These are phyloP conservation scores for Iselma pallidipennis DNA, from an alignment of 2,888 invertebrate genomes.

Conservation along the genomic window DNA sequence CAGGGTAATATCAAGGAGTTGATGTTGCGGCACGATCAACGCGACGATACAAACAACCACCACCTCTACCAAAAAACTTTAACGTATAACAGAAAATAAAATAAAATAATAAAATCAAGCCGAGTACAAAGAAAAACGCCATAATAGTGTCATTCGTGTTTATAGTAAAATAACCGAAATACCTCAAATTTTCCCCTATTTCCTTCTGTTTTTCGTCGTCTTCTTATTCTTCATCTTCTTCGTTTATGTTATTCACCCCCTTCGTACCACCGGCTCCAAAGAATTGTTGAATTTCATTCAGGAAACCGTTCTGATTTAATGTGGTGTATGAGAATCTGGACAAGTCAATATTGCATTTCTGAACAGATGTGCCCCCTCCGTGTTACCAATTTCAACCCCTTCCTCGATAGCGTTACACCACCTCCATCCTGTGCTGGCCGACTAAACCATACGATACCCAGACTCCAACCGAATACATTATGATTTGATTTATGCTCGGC, in stretches of 20 bases:
- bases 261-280: no score
- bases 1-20: background rate
- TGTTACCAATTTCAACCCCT: background rate
- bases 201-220: background rate
- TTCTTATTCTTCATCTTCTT: background rate
- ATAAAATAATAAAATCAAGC: no score
- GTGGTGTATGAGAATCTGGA: no score
- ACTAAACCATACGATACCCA: no score
- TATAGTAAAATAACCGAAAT: no score
- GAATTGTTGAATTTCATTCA: background rate
- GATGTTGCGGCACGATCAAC: background rate
- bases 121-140: background rate
- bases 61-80: no score
- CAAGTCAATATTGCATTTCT: background rate
- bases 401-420: no score
- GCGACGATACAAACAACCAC: background rate
- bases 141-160: background rate
- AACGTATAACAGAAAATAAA: no score
- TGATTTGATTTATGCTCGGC: slow-evolving; percentile 24
- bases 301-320: background rate
- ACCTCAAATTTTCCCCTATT: background rate
- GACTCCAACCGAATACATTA: slow-evolving; percentile 23
- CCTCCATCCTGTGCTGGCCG: no score
- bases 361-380: background rate
- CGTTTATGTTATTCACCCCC: no score